A percentile compares a stretch with the other conserved stretches of the same genome.
Evolutionary conservation across 2,888 invertebrate species (phyloP).

Genomic region (Fragum whitleyi): DNA sequence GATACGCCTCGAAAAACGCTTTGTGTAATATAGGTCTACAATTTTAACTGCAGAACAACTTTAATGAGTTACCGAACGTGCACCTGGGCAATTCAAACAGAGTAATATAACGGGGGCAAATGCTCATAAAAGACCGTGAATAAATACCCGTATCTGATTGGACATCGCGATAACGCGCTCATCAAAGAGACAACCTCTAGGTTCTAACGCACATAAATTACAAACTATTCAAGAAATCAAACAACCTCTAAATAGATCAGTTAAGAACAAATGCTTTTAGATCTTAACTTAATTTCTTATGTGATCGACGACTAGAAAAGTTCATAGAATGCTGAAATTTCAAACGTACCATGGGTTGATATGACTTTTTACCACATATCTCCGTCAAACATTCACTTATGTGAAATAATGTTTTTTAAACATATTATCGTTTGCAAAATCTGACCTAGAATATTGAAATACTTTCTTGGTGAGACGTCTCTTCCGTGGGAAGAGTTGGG

Average conservation of each 20-base stretch:
- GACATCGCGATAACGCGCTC: constrained; percentile 18
- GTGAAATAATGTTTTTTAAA: no score
- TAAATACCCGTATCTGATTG: constrained; percentile 27
- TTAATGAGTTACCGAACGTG: background rate
- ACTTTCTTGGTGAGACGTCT: no score
- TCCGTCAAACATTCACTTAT: no score
- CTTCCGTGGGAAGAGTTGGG: background rate
- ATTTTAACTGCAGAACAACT: background rate
- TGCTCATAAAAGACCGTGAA: constrained; percentile 17
- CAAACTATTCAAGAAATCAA: constrained; percentile 24
- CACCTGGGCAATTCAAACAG: constrained; percentile 22
- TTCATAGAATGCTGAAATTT: background rate
- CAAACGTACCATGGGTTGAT: background rate
- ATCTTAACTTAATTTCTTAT: constrained; percentile 2
- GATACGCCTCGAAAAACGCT: background rate
- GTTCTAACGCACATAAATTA: constrained; percentile 27
- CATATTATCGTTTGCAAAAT: no score
- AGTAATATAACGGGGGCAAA: constrained; percentile 20
- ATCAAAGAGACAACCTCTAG: constrained; percentile 21
- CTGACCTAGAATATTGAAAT: no score
- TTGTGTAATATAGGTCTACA: background rate
- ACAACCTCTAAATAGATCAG: constrained; percentile 18
- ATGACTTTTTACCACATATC: background rate
- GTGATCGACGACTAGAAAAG: background rate
- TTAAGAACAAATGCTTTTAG: constrained; percentile 8